Percentiles rank a stretch among this genome's conserved stretches.
These are phyloP conservation scores for Microctenopoma stevenorrisi DNA, from an alignment of 2,797 vertebrate species.

Conservation along the genomic window DNA sequence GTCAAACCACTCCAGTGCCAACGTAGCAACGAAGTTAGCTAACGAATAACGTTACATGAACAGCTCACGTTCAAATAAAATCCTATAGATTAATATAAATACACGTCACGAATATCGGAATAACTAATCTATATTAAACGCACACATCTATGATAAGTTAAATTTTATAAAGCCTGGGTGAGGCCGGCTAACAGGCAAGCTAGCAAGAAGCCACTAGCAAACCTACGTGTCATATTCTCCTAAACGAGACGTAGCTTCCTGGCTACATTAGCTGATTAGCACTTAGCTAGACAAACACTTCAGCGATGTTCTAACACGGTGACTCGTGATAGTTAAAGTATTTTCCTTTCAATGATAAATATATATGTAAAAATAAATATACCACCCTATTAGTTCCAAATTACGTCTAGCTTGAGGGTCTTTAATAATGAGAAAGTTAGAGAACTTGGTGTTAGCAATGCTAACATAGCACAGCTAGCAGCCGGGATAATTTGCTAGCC, in stretches of 20 bases:
- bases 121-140: not conserved
- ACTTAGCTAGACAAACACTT: slow-evolving; percentile 28
- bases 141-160: fast-evolving
- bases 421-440: slow-evolving; percentile 9
- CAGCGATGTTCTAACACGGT: not conserved
- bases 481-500: slow-evolving; percentile 57
- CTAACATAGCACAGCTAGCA: slow-evolving; percentile 66
- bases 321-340: fast-evolving
- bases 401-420: not conserved
- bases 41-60: slow-evolving; percentile 27
- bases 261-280: slow-evolving; percentile 48
- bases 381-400: not conserved
- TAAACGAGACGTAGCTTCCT: slow-evolving; percentile 66
- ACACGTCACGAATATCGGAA: not conserved
- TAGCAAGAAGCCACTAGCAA: slow-evolving; percentile 59
- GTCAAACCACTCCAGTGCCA: slow-evolving; percentile 37
- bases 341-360: not conserved
- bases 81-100: not conserved
- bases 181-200: slow-evolving; percentile 52
- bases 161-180: not conserved
- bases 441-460: slow-evolving; percentile 53
- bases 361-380: not conserved
- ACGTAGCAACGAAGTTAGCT: slow-evolving; percentile 41
- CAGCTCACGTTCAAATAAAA: slow-evolving; percentile 6
- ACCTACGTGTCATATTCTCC: slow-evolving; percentile 78